These are phyloP conservation scores for Habroteleia sp. DNA, from an alignment of 2,888 invertebrate species.

Conservation along the genomic window DNA sequence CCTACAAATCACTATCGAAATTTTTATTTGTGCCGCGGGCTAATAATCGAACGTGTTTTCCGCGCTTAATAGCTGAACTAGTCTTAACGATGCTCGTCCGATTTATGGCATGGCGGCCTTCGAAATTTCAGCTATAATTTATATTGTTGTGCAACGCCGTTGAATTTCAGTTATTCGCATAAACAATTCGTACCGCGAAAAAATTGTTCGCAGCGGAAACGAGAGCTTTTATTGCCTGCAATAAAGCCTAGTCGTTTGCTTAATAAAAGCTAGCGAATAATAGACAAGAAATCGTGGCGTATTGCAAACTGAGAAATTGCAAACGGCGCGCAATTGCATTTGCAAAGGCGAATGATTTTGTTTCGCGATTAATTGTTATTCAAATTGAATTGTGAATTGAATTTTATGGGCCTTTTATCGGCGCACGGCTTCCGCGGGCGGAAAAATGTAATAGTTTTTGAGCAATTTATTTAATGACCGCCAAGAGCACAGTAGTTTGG, in stretches of 20 bases:
- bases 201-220: conserved; percentile 10
- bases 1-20: too few relatives aligned
- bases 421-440: background rate
- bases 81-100: conserved; percentile 43
- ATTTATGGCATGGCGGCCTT: conserved; percentile 35
- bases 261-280: conserved; percentile 23
- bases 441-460: conserved; percentile 5
- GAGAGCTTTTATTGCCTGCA: conserved; percentile 27
- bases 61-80: conserved; percentile 41
- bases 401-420: conserved; percentile 4
- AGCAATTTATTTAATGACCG: conserved; percentile 19
- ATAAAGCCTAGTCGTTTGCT: conserved; percentile 28
- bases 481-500: conserved; percentile 30
- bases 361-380: too few relatives aligned
- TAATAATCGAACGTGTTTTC: conserved; percentile 28
- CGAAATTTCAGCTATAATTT: conserved; percentile 39
- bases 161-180: conserved; percentile 45
- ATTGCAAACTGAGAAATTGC: background rate
- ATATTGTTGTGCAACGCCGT: conserved; percentile 26
- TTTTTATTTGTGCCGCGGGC: too few relatives aligned
- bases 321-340: too few relatives aligned
- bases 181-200: conserved; percentile 22
- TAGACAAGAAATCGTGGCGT: background rate
- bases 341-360: too few relatives aligned
- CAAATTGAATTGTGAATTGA: conserved; percentile 1